phyloP scores from a whole-genome alignment of 2,888 invertebrate genomes.

The Unio pictorum region DNA sequence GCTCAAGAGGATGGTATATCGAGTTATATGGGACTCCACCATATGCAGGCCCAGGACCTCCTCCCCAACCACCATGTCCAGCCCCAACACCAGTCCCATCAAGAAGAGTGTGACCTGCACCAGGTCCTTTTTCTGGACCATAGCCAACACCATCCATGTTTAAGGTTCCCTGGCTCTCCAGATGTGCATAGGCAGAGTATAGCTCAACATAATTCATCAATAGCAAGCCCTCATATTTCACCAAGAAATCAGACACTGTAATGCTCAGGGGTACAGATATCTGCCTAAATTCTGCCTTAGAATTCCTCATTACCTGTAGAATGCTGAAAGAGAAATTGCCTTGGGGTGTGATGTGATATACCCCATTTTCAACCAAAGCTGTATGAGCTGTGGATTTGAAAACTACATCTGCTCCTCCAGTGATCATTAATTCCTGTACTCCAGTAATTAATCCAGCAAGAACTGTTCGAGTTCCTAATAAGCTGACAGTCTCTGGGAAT shows the following conservation, averaged over 20 bases:
- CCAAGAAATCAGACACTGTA: constrained; percentile 40
- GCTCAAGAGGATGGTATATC: constrained; percentile 40
- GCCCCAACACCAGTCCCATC: constrained; percentile 43
- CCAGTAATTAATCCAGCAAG: constrained; percentile 53
- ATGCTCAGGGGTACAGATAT: constrained; percentile 37
- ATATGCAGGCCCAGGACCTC: constrained; percentile 40
- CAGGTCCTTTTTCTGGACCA: constrained; percentile 39
- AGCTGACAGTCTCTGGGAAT: constrained; percentile 44
- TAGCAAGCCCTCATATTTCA: constrained; percentile 51
- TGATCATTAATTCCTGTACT: constrained; percentile 40
- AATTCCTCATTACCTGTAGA: constrained; percentile 43
- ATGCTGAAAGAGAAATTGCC: constrained; percentile 55
- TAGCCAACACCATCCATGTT: constrained; percentile 52
- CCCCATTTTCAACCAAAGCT: constrained; percentile 50
- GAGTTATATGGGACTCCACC: constrained; percentile 52
- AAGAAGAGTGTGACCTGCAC: constrained; percentile 35
- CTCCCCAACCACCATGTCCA: constrained; percentile 54
- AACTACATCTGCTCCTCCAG: constrained; percentile 45
- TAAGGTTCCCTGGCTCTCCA: constrained; percentile 53
- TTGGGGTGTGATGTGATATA: constrained; percentile 45
- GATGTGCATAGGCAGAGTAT: constrained; percentile 39
- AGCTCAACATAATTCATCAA: constrained; percentile 49
- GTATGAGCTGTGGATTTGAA: constrained; percentile 51
- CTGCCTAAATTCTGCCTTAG: constrained; percentile 46
- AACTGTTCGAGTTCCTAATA: constrained; percentile 50